Conservation (phyloP, 2,797 vertebrate genomes). For the Ammospiza maritima region DNA sequence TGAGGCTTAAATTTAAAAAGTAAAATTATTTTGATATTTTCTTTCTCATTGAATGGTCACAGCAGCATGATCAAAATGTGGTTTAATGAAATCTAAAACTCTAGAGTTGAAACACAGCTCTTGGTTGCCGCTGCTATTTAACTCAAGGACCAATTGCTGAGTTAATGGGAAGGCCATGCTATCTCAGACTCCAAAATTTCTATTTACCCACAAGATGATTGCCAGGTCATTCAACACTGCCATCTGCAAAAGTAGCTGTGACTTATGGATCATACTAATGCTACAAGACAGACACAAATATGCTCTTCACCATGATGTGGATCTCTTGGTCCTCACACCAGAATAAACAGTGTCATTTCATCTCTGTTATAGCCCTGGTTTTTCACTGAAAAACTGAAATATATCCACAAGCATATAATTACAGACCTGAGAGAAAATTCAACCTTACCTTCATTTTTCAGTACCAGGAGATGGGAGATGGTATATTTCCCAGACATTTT, state of each 20-base stretch:
- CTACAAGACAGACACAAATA: not conserved
- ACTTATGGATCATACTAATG: not conserved
- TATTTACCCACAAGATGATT: not conserved
- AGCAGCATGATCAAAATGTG: not conserved
- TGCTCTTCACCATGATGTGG: not conserved
- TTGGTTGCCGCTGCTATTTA: not conserved
- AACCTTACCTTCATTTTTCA: not conserved
- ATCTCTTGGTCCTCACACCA: not conserved
- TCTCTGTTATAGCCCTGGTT: rapidly evolving
- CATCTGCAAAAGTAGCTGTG: not conserved
- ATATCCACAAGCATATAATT: not conserved
- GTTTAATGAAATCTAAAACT: not conserved
- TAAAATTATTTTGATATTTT: not conserved
- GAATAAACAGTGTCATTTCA: not conserved
- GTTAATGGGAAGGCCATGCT: not conserved
- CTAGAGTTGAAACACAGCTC: not conserved
- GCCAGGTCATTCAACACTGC: not conserved
- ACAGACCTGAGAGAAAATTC: not conserved
- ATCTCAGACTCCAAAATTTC: not conserved
- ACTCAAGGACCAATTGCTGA: not conserved
- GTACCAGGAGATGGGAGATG: not conserved
- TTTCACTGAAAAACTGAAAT: not conserved
- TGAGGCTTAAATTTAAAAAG: not conserved
- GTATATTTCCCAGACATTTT: not conserved
- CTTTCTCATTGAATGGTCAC: not conserved